Conservation (phyloP, 1,140 invertebrate species). For the Calycopis cecrops region DNA sequence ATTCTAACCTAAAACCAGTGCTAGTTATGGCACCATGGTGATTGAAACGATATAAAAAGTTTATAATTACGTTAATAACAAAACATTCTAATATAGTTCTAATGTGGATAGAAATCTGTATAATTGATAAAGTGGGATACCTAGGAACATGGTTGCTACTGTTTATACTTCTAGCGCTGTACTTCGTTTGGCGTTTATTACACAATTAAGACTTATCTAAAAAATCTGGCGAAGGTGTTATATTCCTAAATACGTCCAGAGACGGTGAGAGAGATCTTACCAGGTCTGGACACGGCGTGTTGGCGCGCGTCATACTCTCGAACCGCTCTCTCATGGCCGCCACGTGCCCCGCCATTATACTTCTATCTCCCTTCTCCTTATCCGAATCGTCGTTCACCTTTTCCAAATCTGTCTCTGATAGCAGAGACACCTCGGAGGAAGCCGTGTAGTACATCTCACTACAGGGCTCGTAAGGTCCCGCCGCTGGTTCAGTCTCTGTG, state of each 20-base stretch:
- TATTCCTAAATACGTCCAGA: constrained; percentile 45
- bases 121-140: not conserved
- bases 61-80: not conserved
- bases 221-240: constrained; percentile 51
- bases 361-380: constrained; percentile 35
- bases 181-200: not conserved
- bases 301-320: constrained; percentile 67
- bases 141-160: constrained; percentile 17
- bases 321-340: constrained; percentile 70
- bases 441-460: constrained; percentile 63
- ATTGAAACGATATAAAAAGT: constrained; percentile 1
- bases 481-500: constrained; percentile 15
- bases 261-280: constrained; percentile 46
- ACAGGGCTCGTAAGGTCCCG: constrained; percentile 31
- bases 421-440: constrained; percentile 44
- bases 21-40: constrained; percentile 12
- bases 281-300: constrained; percentile 59
- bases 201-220: constrained; percentile 33
- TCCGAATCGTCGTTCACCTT: constrained; percentile 36
- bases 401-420: constrained; percentile 44
- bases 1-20: constrained; percentile 5
- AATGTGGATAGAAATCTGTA: constrained; percentile 5
- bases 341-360: constrained; percentile 66
- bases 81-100: constrained; percentile 2
- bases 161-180: constrained; percentile 10